Evolutionary conservation across 1,140 invertebrate genomes (phyloP), one percentile per base, ranked within the genome.

Genomic region (Danaus melanippus): DNA sequence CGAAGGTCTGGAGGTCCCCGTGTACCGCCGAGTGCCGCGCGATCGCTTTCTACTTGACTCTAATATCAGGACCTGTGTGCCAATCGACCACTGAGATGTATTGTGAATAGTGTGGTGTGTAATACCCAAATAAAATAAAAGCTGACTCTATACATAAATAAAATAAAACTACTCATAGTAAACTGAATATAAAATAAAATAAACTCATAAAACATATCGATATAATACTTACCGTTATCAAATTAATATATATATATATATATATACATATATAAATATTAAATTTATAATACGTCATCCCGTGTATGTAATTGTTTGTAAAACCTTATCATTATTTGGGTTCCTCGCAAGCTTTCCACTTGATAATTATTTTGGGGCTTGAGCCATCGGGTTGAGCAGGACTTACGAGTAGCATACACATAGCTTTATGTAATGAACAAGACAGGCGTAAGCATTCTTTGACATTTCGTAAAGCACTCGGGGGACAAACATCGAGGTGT

Each of bases 41-140:
- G 69, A 62, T 56, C 81, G 71, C 47, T 86, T 86, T 58, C 75
- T 84, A 84, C 77, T 82, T 69, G 79, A 74, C 61, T 86, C 83
- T 86, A 86, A 86, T 72, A 86, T 71, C 76, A 86, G 83, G 72
- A 86, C 84, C 81, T 84, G 84, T 77, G 67, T 74, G 79, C 81
- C 79, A 84, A 84, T 81, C 69, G 57, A 56, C 66, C 57, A 69
- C 69, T 77, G 59, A 81, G 70, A 65, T 52, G 56, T 70, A 32
- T 32, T 7, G 21, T 32, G 21, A 32, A 7, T 7, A 2, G 21
- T 32, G 21, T 32, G 21, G 2, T 32, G 21, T 32, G 21, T 32
- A 0, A 32, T 15, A 32, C 6, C 21, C 21, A 32, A 32, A 32
- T 32, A 32, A 32, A 15, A 15, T 15, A 15, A 32, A 32, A 32